These are phyloP conservation scores for Vidua macroura DNA, from an alignment of 2,113 vertebrate species.

Conservation along the genomic window DNA sequence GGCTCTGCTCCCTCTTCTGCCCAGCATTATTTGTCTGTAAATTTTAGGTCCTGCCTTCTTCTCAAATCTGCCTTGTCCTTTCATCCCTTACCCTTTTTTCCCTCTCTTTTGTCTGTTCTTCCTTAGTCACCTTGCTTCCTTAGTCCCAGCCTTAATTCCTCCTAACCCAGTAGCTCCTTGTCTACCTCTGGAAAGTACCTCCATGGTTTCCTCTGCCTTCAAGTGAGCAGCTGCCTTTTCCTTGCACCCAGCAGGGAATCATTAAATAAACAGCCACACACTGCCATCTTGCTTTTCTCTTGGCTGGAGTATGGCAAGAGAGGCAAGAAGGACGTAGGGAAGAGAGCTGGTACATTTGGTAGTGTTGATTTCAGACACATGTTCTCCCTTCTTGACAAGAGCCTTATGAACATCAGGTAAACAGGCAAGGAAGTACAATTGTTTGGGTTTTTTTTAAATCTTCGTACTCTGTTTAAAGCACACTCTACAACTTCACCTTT, in stretches of 20 bases:
- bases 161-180: not conserved
- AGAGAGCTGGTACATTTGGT: not conserved
- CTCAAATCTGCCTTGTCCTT: not conserved
- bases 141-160: not conserved
- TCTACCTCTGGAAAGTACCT: not conserved
- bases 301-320: not conserved
- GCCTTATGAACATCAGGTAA: not conserved
- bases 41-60: not conserved
- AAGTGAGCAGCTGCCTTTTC: not conserved
- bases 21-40: not conserved
- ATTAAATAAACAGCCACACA: not conserved
- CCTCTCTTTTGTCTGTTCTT: not conserved
- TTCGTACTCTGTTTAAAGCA: not conserved
- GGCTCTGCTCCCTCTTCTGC: not conserved
- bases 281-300: not conserved
- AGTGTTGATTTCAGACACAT: not conserved
- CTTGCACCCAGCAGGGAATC: not conserved
- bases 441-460: not conserved
- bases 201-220: rapidly evolving
- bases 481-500: not conserved
- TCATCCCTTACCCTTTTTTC: not conserved
- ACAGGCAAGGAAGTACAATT: rapidly evolving
- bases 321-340: not conserved
- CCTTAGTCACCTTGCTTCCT: not conserved
- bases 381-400: not conserved